These are phyloP conservation scores for Pholis gunnellus DNA, from an alignment of 2,113 vertebrate species.

Conservation along the genomic window DNA sequence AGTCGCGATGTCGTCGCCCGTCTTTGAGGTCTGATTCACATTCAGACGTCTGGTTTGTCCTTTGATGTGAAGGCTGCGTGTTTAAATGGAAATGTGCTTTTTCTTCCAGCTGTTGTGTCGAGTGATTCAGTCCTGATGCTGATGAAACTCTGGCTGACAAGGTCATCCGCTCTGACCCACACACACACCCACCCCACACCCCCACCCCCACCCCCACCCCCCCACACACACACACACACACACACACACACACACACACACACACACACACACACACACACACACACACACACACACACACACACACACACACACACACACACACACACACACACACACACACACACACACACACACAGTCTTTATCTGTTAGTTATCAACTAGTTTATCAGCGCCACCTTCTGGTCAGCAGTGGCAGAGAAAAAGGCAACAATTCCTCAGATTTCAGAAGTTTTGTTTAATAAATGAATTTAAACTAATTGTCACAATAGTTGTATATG, in stretches of 20 bases:
- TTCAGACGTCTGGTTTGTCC: background rate
- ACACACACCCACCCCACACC: background rate
- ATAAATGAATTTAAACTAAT: background rate
- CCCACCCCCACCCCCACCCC: too few species aligned
- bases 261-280: too few species aligned
- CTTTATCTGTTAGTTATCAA: background rate
- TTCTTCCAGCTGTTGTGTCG: slow-evolving; percentile 50
- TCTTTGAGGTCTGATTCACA: too few species aligned
- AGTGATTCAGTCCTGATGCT: slow-evolving; percentile 43
- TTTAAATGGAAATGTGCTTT: background rate
- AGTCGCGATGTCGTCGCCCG: too few species aligned
- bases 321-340: background rate
- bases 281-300: too few species aligned
- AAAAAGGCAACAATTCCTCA: background rate
- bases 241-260: too few species aligned
- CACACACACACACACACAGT: background rate
- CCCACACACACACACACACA: too few species aligned
- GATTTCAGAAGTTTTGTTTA: background rate
- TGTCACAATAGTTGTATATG: background rate
- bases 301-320: too few species aligned
- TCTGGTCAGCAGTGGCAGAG: background rate
- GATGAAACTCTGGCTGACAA: slow-evolving; percentile 45
- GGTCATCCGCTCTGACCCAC: slow-evolving; percentile 35
- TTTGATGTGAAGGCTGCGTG: background rate
- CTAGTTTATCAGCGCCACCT: background rate